Base-by-base conservation (phyloP, 2,113 vertebrate genomes). In the Ptychochromis oligacanthus region DNA sequence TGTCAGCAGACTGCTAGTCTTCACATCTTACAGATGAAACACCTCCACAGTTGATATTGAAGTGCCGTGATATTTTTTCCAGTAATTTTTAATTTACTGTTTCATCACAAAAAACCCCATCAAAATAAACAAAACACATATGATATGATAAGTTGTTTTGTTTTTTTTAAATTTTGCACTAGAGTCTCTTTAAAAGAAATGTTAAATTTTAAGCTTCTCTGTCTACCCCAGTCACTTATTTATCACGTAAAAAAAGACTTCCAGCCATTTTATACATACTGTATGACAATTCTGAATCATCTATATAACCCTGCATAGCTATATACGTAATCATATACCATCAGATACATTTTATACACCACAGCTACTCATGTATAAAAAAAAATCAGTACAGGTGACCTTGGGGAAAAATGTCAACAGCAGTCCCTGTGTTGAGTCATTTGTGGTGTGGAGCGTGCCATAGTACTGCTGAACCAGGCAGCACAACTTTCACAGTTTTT, bases 381-480 rank as follows among this genome's bases (percentile, higher is more conserved):
- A 43, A 70, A 55, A n/a, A 18, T 57, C 49, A 75, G n/a, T 22
- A 67, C 46, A 75, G 52, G 72, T 75, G 54, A 75, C 13, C 36
- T 57, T 38, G 28, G 31, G 20, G 4, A 20, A 72, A 52, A 18
- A 54, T 15, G 54, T 38, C 76, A 77, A 34, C 81, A 80, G 67
- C 57, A 55, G 64, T 31, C 60, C 49, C 22, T 54, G 65, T 22
- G 59, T 72, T 85, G 84, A 89, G 67, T 90, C 86, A 81, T 77
- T 54, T 31, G 83, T 26, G 86, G 88, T 89, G 14, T 54, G 60
- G 65, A 62, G 22, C 46, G 1, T 46, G 72, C 75, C 59, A 8
- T 79, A 36, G 59, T 15, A 7, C 56, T 34, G 58, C 28, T 58
- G 57, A 83, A 46, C 58, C 24, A 15, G 18, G 80, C 60, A 76